Percentiles rank a stretch among this genome's conserved stretches.
These are phyloP conservation scores for Aspidiotus rigidus DNA, from an alignment of 2,888 invertebrate genomes.

Conservation along the genomic window DNA sequence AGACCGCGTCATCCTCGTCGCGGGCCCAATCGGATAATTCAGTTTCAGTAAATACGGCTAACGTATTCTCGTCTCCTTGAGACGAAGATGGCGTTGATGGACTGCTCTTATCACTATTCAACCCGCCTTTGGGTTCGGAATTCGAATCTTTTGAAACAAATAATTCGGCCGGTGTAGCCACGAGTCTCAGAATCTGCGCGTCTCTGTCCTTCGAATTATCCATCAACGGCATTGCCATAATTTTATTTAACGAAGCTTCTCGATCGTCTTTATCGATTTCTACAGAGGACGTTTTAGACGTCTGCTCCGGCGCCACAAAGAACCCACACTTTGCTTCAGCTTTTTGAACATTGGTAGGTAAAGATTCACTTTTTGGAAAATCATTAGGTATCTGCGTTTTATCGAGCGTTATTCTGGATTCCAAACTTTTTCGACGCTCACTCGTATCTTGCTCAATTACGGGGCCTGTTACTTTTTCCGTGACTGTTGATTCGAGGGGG, in stretches of 20 bases:
- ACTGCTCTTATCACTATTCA: slow-evolving; percentile 46
- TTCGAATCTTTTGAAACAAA: slow-evolving; percentile 36
- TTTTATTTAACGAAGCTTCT: slow-evolving; percentile 37
- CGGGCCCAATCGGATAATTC: slow-evolving; percentile 85
- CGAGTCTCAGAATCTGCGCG: slow-evolving; percentile 39
- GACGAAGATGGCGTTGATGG: slow-evolving; percentile 48
- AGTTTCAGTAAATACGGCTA: slow-evolving; percentile 68
- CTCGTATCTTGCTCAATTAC: no score
- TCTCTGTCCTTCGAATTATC: slow-evolving; percentile 35
- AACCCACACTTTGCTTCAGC: no score
- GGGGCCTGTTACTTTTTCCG: no score
- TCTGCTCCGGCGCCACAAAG: no score
- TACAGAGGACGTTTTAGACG: not conserved
- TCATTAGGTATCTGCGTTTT: no score
- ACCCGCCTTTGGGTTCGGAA: slow-evolving; percentile 29
- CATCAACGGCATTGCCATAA: slow-evolving; percentile 39
- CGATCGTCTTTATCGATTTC: slow-evolving; percentile 18
- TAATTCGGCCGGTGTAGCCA: slow-evolving; percentile 39
- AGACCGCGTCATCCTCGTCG: slow-evolving; percentile 57
- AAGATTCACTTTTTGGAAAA: no score
- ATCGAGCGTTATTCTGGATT: no score
- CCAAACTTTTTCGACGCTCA: no score
- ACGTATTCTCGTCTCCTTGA: slow-evolving; percentile 53
- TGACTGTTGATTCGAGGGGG: slow-evolving; percentile 31
- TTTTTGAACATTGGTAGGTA: no score